Evolutionary conservation across 2,113 vertebrate genomes (phyloP).

Genomic region (Amphilophus citrinellus): DNA sequence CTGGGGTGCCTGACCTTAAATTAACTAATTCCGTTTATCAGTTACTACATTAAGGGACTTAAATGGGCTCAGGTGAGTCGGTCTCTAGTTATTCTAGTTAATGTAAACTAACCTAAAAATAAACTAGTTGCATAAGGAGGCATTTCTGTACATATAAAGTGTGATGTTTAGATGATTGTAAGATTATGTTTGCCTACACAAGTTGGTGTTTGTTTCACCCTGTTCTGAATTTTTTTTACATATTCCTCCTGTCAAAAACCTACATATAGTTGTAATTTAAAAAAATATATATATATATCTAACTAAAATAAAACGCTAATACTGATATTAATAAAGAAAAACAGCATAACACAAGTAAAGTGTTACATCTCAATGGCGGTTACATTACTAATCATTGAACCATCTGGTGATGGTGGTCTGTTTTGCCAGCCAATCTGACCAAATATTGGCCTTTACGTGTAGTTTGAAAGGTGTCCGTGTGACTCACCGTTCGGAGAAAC

Average conservation of each 20-base stretch:
- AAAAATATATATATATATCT: too few relatives aligned
- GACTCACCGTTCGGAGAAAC: constrained; percentile 81
- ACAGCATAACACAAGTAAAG: too few relatives aligned
- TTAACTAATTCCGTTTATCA: background rate
- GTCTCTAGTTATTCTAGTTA: background rate
- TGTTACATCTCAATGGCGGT: too few relatives aligned
- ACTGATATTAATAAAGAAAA: background rate
- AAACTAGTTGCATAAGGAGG: background rate
- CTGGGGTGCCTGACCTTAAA: background rate
- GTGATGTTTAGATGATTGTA: background rate
- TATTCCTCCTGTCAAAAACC: background rate
- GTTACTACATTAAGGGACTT: background rate
- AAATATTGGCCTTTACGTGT: background rate
- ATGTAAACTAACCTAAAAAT: too few relatives aligned
- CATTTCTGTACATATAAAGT: background rate
- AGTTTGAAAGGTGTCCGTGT: background rate
- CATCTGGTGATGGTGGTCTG: background rate
- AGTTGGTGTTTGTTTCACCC: too few relatives aligned
- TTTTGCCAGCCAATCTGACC: background rate
- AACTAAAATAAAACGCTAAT: background rate
- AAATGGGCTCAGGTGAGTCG: background rate
- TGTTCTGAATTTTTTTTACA: too few relatives aligned
- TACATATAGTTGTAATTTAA: background rate
- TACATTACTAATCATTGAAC: background rate
- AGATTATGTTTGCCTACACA: background rate